Evolutionary conservation across 2,888 invertebrate genomes (phyloP).

Genomic region (Microdon myrmicae): DNA sequence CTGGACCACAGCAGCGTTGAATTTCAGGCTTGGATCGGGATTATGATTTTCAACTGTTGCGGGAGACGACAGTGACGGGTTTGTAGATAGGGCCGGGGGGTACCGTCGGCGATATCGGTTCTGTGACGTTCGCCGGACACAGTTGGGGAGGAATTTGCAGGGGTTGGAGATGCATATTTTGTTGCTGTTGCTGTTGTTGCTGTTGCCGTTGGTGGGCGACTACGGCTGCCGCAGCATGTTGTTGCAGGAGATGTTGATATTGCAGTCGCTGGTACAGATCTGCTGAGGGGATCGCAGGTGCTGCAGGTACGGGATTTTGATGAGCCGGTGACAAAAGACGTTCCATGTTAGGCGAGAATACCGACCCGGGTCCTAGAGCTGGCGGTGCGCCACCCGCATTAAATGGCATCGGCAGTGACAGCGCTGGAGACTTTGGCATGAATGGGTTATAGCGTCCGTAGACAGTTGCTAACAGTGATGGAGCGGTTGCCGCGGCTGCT

Average conservation of each 20-base stretch:
- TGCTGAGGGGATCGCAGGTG: constrained; percentile 66
- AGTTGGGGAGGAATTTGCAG: constrained; percentile 61
- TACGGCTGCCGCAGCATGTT: constrained; percentile 65
- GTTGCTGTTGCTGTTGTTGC: constrained; percentile 58
- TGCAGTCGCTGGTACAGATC: constrained; percentile 68
- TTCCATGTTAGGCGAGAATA: constrained; percentile 59
- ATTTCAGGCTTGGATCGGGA: constrained; percentile 11
- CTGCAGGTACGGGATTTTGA: constrained; percentile 59
- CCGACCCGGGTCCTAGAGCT: constrained; percentile 57
- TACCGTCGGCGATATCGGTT: constrained; percentile 56
- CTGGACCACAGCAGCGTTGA: constrained; percentile 14
- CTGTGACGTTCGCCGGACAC: constrained; percentile 59
- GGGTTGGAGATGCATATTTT: constrained; percentile 58
- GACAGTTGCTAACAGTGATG: constrained; percentile 73
- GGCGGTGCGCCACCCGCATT: constrained; percentile 18
- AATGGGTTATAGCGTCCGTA: constrained; percentile 76
- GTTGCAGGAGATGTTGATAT: constrained; percentile 67
- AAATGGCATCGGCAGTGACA: constrained; percentile 68
- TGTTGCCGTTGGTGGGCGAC: constrained; percentile 66
- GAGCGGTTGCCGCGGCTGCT: constrained; percentile 69
- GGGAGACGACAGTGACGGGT: constrained; percentile 70
- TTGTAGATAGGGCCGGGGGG: constrained; percentile 67
- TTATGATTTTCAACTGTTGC: constrained; percentile 69
- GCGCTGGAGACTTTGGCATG: constrained; percentile 69
- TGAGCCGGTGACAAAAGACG: constrained; percentile 57